A percentile compares a stretch with the other conserved stretches of the same genome.
Evolutionary conservation across 2,888 invertebrate species (phyloP).

Genomic region (Vesta saturnalis): DNA sequence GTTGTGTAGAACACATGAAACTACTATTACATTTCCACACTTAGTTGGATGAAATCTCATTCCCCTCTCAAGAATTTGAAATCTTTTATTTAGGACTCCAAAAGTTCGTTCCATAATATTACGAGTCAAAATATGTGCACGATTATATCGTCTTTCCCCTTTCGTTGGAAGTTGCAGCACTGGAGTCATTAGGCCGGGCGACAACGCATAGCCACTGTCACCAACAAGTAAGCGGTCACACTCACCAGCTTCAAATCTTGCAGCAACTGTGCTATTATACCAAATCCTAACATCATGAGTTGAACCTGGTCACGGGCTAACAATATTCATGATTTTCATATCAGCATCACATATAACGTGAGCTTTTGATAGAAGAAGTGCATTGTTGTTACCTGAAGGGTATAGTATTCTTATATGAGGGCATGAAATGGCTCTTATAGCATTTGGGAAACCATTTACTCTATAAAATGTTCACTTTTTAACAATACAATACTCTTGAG

Average conservation of each 20-base stretch:
- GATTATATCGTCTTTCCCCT: background rate
- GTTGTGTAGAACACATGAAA: too few species aligned
- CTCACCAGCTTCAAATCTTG: background rate
- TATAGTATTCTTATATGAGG: background rate
- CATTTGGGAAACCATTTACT: too few species aligned
- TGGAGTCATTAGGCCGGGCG: background rate
- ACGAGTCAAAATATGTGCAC: too few species aligned
- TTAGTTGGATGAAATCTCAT: background rate
- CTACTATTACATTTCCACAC: background rate
- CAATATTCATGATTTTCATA: background rate
- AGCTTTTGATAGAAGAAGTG: background rate
- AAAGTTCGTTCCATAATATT: too few species aligned
- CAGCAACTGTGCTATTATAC: background rate
- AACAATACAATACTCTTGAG: too few species aligned
- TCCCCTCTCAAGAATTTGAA: too few species aligned
- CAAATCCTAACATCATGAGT: background rate
- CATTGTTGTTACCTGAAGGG: background rate
- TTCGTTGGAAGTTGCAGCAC: background rate
- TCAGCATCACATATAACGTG: background rate
- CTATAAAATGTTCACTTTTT: too few species aligned
- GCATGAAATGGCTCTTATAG: background rate
- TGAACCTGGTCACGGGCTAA: background rate
- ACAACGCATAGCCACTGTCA: background rate
- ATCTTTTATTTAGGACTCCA: too few species aligned
- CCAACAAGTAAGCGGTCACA: background rate